Evolutionary conservation across 53 echinoderm and acorn worm species (phyloP).

Genomic region (Stichopus horrens): DNA sequence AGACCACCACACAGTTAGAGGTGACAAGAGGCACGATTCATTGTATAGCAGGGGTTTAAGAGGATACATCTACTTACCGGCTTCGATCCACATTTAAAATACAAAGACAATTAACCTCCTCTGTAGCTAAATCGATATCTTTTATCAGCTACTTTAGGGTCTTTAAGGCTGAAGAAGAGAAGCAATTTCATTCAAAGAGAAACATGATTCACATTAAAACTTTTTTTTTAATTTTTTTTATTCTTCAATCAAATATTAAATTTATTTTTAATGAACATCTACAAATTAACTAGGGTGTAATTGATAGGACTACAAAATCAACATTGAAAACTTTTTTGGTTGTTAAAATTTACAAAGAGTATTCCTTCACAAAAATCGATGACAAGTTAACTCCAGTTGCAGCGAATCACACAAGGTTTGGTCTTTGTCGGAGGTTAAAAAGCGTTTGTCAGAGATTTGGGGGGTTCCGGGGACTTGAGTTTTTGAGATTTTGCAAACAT

Average conservation of each 20-base stretch:
- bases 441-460: too few relatives aligned
- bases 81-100: neutral
- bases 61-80: neutral
- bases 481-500: too few relatives aligned
- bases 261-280: slow-evolving; percentile 31
- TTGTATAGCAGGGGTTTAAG: too few relatives aligned
- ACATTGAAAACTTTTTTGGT: neutral
- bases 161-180: slow-evolving; percentile 17
- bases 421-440: too few relatives aligned
- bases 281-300: slow-evolving; percentile 11
- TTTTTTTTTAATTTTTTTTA: neutral
- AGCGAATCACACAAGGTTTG: too few relatives aligned
- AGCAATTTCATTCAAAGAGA: slow-evolving; percentile 2
- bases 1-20: too few relatives aligned
- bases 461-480: too few relatives aligned
- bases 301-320: neutral
- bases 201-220: slow-evolving; percentile 1
- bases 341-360: neutral
- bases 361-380: neutral
- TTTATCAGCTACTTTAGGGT: neutral
- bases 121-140: neutral
- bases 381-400: slow-evolving; percentile 2
- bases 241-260: neutral
- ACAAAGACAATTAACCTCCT: neutral
- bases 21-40: too few relatives aligned